Base-by-base conservation (phyloP, 2,113 vertebrate species). In the Narcine bancroftii region DNA sequence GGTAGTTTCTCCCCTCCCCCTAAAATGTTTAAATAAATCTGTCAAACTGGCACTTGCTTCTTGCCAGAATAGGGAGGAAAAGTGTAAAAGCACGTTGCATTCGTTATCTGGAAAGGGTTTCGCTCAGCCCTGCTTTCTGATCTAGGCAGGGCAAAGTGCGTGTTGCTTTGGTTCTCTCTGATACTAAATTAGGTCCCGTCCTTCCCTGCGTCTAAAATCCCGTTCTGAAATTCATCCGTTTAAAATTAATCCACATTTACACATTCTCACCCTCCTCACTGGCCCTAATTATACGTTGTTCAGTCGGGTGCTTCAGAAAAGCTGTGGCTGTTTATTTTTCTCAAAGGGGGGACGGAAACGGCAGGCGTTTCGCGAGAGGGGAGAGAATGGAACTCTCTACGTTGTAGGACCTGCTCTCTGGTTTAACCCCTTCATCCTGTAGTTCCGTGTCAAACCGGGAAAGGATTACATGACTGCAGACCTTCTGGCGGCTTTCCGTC, bases 241-340 rank as follows among this genome's bases (percentile, higher is more conserved):
- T 63, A 60, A 87, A 87, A 53, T 87, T 87, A 87, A 87, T 87
- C 53, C 81, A 60, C 53, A 87, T 36, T 33, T 60, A 19, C 53
- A 60, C 81, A 36, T 56, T 83, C 47, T n/a, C 79, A 56, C 79
- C 24, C 45, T 79, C 76, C 76, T 79, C 76, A 13, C 3, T 50
- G 1, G 79, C 47, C n/a, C 47, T 60, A 87, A 60, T 87, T 60
- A 60, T 60, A 87, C 56, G 36, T 75, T 75, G 17, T 60, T 87
- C 9, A 45, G 26, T 24, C 87, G 39, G 63, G 26, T 91, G 56
- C 56, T 42, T 45, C 63, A 66, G 87, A 69, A 66, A 15, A 69
- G 45, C 87, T 45, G 9, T 45, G 87, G 60, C 29, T 15, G n/a
- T 7, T 42, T 91, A 26, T 66, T 89, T 29, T 66, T 66, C 39